These are phyloP conservation scores for Andricus grossulariae DNA, from an alignment of 1,140 invertebrate species.

Conservation along the genomic window DNA sequence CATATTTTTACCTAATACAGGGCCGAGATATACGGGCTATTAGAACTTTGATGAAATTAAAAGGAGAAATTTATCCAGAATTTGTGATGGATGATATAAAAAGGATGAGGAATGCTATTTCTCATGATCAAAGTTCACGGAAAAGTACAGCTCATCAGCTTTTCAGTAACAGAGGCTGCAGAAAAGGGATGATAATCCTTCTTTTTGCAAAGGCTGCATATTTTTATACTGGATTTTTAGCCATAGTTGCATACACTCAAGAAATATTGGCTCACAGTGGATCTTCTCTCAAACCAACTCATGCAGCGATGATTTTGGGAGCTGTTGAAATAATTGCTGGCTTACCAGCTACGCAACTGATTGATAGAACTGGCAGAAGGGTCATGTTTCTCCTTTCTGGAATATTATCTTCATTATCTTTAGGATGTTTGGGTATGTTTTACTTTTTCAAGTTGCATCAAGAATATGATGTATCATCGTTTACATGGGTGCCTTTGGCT, in stretches of 20 bases:
- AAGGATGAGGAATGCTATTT: not conserved
- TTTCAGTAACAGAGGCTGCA: not conserved
- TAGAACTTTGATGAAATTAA: not conserved
- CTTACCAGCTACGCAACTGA: not conserved
- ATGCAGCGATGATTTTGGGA: not conserved
- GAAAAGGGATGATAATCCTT: not conserved
- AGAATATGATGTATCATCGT: not conserved
- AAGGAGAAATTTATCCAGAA: not conserved
- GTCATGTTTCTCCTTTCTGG: not conserved
- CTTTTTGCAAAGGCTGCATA: not conserved
- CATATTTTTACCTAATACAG: not conserved
- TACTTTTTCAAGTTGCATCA: not conserved
- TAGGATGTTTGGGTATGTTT: not conserved
- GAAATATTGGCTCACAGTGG: no score
- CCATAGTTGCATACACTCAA: not conserved
- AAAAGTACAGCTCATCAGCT: not conserved
- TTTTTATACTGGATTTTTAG: not conserved
- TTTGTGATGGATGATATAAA: not conserved
- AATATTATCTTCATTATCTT: not conserved
- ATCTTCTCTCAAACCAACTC: not conserved
- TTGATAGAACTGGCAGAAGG: not conserved
- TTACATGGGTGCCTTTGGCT: not conserved
- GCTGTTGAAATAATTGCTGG: not conserved
- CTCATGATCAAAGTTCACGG: not conserved
- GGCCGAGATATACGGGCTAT: not conserved